Conservation (phyloP, 2,888 invertebrate species). For the Nysson spinosus region DNA sequence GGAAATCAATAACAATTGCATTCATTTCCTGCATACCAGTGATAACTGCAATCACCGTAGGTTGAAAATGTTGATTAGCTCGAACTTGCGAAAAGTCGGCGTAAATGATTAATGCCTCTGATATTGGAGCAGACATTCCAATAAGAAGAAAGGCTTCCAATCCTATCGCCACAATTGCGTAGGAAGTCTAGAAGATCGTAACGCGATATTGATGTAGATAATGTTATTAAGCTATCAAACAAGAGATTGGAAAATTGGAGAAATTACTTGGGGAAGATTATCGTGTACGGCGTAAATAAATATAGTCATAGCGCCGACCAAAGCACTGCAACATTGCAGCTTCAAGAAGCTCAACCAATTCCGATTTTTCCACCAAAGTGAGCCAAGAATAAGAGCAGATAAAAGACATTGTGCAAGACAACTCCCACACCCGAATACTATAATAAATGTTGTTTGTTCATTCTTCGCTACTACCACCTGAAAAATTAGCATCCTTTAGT, state of each 20-base stretch:
- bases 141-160: constrained; percentile 83
- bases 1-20: neutral
- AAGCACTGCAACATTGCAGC: constrained; percentile 84
- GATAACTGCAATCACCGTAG: constrained; percentile 83
- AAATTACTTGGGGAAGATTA: constrained; percentile 72
- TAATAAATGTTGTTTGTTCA: constrained; percentile 74
- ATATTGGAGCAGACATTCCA: constrained; percentile 85
- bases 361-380: constrained; percentile 78
- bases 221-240: neutral
- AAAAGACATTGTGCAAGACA: constrained; percentile 79
- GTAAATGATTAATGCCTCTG: constrained; percentile 84
- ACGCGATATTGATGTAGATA: neutral
- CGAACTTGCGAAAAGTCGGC: constrained; percentile 82
- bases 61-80: constrained; percentile 80
- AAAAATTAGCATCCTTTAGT: neutral
- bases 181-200: constrained; percentile 80
- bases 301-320: constrained; percentile 85
- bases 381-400: constrained; percentile 77
- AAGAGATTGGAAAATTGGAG: too few relatives aligned
- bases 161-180: constrained; percentile 81
- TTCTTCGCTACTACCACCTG: constrained; percentile 69
- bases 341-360: constrained; percentile 83
- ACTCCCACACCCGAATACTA: constrained; percentile 79
- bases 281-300: constrained; percentile 76
- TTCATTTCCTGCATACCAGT: constrained; percentile 82